Conservation (phyloP, 1,140 invertebrate species). For the Trichogramma pretiosum region DNA sequence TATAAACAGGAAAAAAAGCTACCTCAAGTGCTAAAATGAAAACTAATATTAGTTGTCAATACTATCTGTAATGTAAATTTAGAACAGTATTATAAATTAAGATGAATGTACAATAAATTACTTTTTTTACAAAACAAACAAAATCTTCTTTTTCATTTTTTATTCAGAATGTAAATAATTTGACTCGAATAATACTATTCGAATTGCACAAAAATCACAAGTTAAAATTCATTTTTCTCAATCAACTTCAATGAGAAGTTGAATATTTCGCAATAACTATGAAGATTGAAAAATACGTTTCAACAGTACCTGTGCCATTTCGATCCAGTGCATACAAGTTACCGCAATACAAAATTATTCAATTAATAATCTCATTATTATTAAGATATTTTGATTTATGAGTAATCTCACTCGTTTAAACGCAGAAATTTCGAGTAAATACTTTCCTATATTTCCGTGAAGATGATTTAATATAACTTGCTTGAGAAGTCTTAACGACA, state of each 20-base stretch:
- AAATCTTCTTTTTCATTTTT: no score
- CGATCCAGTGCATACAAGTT: conserved; percentile 76
- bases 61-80: no score
- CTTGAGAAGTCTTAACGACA: no score
- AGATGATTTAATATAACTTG: conserved; percentile 89
- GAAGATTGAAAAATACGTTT: conserved; percentile 93
- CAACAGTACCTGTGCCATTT: conserved; percentile 77
- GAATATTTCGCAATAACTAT: conserved; percentile 95
- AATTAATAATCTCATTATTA: neutral
- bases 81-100: no score
- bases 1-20: conserved; percentile 18
- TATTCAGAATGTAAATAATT: no score
- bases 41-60: conserved; percentile 14
- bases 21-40: neutral
- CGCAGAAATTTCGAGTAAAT: conserved; percentile 86
- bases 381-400: conserved; percentile 66
- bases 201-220: no score
- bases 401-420: conserved; percentile 84
- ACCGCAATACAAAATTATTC: conserved; percentile 40
- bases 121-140: no score
- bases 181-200: conserved; percentile 80
- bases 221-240: no score
- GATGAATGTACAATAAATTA: no score
- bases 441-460: conserved; percentile 77
- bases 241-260: no score